Percentiles rank a stretch among this genome's conserved stretches.
Conservation (phyloP, 2,888 invertebrate species). For the Platycheirus rosarum region DNA sequence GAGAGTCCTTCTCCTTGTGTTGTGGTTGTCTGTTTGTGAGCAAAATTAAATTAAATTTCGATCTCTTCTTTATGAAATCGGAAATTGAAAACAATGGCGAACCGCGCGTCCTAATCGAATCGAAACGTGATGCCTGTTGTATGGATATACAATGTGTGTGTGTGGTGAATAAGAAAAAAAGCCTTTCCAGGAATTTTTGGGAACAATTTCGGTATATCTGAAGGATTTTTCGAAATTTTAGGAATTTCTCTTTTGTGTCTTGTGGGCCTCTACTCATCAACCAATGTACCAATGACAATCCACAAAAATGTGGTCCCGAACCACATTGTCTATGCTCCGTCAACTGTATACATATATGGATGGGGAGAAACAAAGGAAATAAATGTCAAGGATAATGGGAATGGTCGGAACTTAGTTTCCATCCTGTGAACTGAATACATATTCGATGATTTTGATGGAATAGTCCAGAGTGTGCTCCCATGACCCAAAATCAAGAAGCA, state of each 20-base stretch:
- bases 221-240: not conserved
- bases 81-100: slow-evolving; percentile 56
- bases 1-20: not conserved
- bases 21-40: not conserved
- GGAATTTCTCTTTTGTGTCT: not conserved
- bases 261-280: not conserved
- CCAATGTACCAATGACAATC: slow-evolving; percentile 22
- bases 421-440: slow-evolving; percentile 51
- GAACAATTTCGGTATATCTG: slow-evolving; percentile 7
- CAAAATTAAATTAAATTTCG: slow-evolving; percentile 57
- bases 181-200: slow-evolving; percentile 7
- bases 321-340: not conserved
- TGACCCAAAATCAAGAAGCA: slow-evolving; percentile 32
- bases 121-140: slow-evolving; percentile 23
- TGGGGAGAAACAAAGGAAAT: slow-evolving; percentile 6
- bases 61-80: slow-evolving; percentile 51
- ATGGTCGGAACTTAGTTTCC: slow-evolving; percentile 50
- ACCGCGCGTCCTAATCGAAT: slow-evolving; percentile 33
- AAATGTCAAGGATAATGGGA: slow-evolving; percentile 69
- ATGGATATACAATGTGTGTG: not conserved
- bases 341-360: too few species aligned
- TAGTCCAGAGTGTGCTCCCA: slow-evolving; percentile 23
- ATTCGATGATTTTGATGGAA: slow-evolving; percentile 38
- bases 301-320: slow-evolving; percentile 24
- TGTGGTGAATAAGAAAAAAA: too few species aligned